Conservation (phyloP, 2,797 vertebrate species). For the Heteromormyrus szaboi region DNA sequence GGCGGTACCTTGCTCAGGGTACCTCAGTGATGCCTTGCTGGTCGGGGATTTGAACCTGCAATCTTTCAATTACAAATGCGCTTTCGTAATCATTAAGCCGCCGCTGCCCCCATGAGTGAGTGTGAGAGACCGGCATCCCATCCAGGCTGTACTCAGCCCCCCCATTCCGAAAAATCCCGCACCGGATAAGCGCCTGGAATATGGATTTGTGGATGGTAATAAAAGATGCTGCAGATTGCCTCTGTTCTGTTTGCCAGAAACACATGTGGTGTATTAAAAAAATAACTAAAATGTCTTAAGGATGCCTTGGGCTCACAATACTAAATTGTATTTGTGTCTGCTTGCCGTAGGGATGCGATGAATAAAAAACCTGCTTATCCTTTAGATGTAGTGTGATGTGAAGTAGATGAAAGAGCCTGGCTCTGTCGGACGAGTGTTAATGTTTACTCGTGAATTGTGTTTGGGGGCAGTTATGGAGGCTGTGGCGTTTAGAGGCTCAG, state of each 20-base stretch:
- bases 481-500: not conserved
- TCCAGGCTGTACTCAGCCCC: not conserved
- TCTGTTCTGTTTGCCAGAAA: constrained; percentile 1
- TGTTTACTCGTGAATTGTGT: not conserved
- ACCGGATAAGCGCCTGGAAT: not conserved
- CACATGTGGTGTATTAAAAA: constrained; percentile 15
- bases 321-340: not conserved
- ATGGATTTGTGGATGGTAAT: not conserved
- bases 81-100: no score
- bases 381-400: not conserved
- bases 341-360: constrained; percentile 8
- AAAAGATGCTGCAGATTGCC: not conserved
- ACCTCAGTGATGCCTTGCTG: no score
- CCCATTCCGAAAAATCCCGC: not conserved
- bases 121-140: not conserved
- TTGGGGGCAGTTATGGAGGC: not conserved
- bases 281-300: constrained; percentile 22
- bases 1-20: no score
- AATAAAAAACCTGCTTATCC: constrained; percentile 12
- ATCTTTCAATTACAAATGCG: no score
- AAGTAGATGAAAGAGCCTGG: not conserved
- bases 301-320: not conserved
- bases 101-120: not conserved
- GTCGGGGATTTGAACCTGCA: no score
- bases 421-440: not conserved